Percentiles rank a stretch among this genome's conserved stretches.
Evolutionary conservation across 2,113 vertebrate species (phyloP).

Genomic region (Rhombomys opimus): DNA sequence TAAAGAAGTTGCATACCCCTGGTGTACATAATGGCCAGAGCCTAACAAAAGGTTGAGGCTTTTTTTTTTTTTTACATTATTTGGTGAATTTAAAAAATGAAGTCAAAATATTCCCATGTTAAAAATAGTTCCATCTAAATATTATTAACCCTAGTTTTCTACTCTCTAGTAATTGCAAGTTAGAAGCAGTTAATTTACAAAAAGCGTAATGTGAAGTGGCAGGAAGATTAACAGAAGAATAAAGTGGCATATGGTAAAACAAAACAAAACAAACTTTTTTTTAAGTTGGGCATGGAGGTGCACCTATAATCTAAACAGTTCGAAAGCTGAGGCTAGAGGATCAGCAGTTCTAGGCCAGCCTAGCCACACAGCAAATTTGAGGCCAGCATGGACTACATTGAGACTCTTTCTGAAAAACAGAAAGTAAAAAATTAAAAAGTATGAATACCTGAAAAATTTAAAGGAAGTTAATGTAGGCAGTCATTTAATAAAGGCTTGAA

Average conservation of each 20-base stretch:
- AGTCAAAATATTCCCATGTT: constrained; percentile 39
- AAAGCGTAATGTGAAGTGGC: not conserved
- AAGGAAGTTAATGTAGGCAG: constrained; percentile 12
- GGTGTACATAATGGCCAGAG: not conserved
- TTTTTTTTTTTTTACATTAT: constrained; percentile 24
- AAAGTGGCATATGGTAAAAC: constrained; percentile 7
- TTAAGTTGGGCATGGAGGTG: not conserved
- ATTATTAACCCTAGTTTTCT: constrained; percentile 35
- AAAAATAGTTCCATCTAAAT: constrained; percentile 64
- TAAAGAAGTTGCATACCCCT: not conserved
- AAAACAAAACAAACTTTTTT: not conserved
- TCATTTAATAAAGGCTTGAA: constrained; percentile 35
- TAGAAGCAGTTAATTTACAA: constrained; percentile 42
- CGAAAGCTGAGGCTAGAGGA: not conserved
- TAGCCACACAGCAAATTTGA: not conserved
- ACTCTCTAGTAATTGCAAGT: constrained; percentile 35
- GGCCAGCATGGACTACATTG: not conserved
- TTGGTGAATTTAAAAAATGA: constrained; percentile 16
- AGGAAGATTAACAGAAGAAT: constrained; percentile 30
- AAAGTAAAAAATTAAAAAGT: not conserved
- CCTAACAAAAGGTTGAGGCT: constrained; percentile 20
- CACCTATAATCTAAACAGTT: not conserved
- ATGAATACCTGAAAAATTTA: constrained; percentile 37
- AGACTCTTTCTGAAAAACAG: not conserved
- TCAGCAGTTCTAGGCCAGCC: not conserved